Conservation (phyloP, 2,888 invertebrate genomes). For the Pheosia gnoma region DNA sequence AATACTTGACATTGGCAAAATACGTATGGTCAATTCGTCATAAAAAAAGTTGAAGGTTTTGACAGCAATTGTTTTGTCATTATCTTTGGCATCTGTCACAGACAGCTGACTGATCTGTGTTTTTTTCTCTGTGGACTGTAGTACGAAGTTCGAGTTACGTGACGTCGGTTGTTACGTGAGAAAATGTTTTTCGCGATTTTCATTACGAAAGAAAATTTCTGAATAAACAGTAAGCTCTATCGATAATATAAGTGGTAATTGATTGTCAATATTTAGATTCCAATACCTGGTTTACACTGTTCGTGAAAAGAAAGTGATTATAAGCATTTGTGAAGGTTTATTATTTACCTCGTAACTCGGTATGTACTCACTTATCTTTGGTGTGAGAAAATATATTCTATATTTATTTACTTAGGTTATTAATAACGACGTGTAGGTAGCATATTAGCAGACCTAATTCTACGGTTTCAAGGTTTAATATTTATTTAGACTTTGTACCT, state of each 20-base stretch:
- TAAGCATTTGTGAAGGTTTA: neutral
- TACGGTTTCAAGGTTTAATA: slow-evolving; percentile 32
- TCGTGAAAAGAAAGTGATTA: neutral
- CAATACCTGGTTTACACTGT: neutral
- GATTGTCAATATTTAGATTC: neutral
- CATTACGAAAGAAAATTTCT: slow-evolving; percentile 32
- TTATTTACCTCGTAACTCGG: slow-evolving; percentile 9
- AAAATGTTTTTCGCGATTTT: slow-evolving; percentile 32
- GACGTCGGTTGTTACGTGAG: slow-evolving; percentile 12
- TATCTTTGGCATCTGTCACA: no score
- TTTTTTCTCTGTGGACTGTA: neutral
- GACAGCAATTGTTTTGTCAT: no score
- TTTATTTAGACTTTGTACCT: slow-evolving; percentile 37
- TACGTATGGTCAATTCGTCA: no score
- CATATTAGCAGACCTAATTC: slow-evolving; percentile 27
- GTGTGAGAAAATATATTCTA: slow-evolving; percentile 16
- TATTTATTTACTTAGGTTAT: slow-evolving; percentile 31
- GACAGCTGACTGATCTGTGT: no score
- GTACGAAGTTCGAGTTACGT: slow-evolving; percentile 13
- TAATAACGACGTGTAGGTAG: slow-evolving; percentile 12
- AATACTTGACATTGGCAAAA: no score
- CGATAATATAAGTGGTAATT: neutral
- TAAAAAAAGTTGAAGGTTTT: no score
- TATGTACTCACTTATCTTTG: slow-evolving; percentile 20
- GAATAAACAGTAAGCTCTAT: slow-evolving; percentile 25